Conservation (phyloP, 2,113 vertebrate genomes). For the Saguinus imperator region DNA sequence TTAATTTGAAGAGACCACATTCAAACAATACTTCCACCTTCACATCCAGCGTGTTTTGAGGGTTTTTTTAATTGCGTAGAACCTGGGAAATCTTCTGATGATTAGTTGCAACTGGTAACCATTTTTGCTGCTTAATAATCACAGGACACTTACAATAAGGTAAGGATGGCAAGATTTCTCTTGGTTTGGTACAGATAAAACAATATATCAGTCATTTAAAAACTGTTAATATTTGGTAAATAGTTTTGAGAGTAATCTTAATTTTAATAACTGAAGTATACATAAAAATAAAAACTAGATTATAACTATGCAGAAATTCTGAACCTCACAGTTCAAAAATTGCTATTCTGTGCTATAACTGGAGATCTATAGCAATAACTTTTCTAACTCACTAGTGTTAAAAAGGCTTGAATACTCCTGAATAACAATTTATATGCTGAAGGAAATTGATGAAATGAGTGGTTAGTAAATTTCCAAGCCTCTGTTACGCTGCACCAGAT, state of each 20-base stretch:
- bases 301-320: slow-evolving; percentile 40
- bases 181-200: not conserved
- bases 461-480: not conserved
- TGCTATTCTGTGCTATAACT: not conserved
- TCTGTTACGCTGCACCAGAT: not conserved
- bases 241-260: not conserved
- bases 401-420: slow-evolving; percentile 27
- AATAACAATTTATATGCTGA: slow-evolving; percentile 46
- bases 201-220: not conserved
- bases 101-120: not conserved
- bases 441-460: slow-evolving; percentile 35
- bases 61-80: not conserved
- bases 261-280: slow-evolving; percentile 39
- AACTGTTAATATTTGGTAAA: not conserved
- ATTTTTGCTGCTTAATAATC: not conserved
- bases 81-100: not conserved
- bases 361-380: not conserved
- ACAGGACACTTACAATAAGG: not conserved
- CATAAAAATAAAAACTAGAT: not conserved
- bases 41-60: not conserved
- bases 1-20: not conserved
- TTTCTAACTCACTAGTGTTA: not conserved
- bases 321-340: slow-evolving; percentile 28
- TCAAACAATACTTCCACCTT: not conserved
- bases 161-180: not conserved